Evolutionary conservation across 2,888 invertebrate genomes (phyloP), one percentile per base, ranked within the genome.

Genomic region (Neelides folsomi): DNA sequence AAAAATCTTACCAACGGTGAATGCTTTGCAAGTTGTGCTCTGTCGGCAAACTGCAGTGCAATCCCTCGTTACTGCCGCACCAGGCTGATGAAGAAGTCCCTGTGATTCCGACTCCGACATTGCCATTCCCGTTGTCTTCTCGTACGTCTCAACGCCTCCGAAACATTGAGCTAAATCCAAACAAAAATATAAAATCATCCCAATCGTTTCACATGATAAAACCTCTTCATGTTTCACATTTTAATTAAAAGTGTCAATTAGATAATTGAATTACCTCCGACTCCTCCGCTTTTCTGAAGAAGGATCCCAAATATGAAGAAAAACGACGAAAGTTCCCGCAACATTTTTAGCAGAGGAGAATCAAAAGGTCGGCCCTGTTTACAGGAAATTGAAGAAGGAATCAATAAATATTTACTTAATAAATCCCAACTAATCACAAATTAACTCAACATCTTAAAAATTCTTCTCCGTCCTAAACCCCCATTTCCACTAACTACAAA

Each of bases 121-220:
- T 47, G 62, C 67, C 63, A 68, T 70, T 37, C 69, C 70, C 3
- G 70, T 67, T 4, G 70, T 69, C 63, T 71, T 71, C 61, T 72
- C 72, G 54, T 70, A 71, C 3, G 71, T 70, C 59, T 71, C 69
- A 37, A 71, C 68, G 9, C 72, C 72, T 8, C 72, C 72, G 59
- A 72, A 72, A 62, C 72, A 72, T 63, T 69, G 67, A 45, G 66
- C 69, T 69, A 50, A 12, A 18, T 18, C 15, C 19, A 15, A 46
- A 38, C 34, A 19, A 18, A 16, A 12, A 15, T 19, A 9, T 10
- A 7, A n/a, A 40, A 15, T 40, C 40, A 12, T 12, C 12, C 12
- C 9, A 10, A 36, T 9, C 37, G 9, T 9, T 9, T 12, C 37
- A 10, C 12, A 12, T 36, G 12, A 12, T 36, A 10, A 36, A 12